Percentiles rank a stretch among this genome's conserved stretches.
Evolutionary conservation across 2,888 invertebrate genomes (phyloP).

Genomic region (Sphaerophoria taeniata): DNA sequence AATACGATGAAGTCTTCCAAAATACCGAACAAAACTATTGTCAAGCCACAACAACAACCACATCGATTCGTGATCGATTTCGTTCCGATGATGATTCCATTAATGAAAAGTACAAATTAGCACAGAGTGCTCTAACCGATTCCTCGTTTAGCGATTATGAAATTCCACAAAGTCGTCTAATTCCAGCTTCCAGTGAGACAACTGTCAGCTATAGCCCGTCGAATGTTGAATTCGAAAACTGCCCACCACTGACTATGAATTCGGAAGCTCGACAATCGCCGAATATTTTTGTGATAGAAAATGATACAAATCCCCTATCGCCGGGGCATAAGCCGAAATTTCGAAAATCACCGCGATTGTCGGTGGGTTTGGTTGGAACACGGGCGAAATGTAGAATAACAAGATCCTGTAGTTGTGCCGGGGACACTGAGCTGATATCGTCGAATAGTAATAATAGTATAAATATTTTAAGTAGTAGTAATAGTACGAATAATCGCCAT

Average conservation of each 20-base stretch:
- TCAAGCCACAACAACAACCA: conserved; percentile 76
- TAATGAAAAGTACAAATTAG: conserved; percentile 75
- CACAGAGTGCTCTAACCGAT: conserved; percentile 74
- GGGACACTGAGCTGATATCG: conserved; percentile 70
- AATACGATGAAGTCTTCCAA: conserved; percentile 74
- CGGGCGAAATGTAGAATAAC: conserved; percentile 67
- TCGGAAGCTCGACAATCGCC: conserved; percentile 56
- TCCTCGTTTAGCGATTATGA: conserved; percentile 76
- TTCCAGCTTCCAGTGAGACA: conserved; percentile 71
- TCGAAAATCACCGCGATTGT: conserved; percentile 77
- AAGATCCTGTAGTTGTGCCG: conserved; percentile 74
- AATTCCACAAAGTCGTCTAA: conserved; percentile 70
- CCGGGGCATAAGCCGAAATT: conserved; percentile 80
- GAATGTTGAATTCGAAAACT: conserved; percentile 64
- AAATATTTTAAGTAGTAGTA: conserved; percentile 69
- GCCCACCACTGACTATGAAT: conserved; percentile 67
- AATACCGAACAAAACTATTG: conserved; percentile 76
- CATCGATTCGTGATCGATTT: conserved; percentile 78
- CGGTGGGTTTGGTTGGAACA: conserved; percentile 67
- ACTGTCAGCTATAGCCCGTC: conserved; percentile 75
- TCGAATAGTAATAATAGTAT: conserved; percentile 69
- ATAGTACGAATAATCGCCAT: conserved; percentile 56
- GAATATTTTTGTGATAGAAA: conserved; percentile 79
- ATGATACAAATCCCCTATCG: conserved; percentile 76
- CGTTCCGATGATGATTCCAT: conserved; percentile 79